Evolutionary conservation across 2,113 vertebrate genomes (phyloP).

Genomic region (Balaenoptera acutorostrata): DNA sequence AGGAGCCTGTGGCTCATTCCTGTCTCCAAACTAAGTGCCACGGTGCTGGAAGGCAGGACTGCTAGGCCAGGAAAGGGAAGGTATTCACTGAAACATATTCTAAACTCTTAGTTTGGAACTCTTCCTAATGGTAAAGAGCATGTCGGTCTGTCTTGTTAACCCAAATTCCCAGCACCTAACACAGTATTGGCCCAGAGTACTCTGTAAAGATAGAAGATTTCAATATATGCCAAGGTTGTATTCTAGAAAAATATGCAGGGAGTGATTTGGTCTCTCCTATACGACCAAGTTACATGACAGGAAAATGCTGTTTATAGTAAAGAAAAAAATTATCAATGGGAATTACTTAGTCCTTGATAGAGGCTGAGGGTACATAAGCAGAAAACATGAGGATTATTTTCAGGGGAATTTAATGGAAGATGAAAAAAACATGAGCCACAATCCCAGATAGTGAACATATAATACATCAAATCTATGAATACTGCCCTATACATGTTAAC

Average conservation of each 20-base stretch:
- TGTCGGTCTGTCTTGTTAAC: background rate
- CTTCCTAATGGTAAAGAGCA: background rate
- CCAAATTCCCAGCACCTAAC: background rate
- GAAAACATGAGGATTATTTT: background rate
- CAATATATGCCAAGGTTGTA: background rate
- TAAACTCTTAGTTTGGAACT: background rate
- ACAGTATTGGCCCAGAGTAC: background rate
- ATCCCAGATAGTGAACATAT: background rate
- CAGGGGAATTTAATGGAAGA: constrained; percentile 1
- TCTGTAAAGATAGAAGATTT: background rate
- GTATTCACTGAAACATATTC: background rate
- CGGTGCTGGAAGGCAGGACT: background rate
- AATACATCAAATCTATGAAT: background rate
- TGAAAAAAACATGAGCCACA: background rate
- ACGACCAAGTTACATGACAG: background rate
- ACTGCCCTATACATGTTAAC: background rate
- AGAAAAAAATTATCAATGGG: background rate
- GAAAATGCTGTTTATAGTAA: background rate
- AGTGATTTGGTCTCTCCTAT: background rate
- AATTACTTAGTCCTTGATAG: background rate
- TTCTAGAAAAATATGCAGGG: background rate
- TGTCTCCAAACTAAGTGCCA: background rate
- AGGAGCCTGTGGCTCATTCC: background rate
- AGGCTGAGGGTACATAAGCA: background rate
- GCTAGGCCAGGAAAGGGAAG: background rate